Base-by-base conservation (phyloP, 2,113 vertebrate genomes). In the Aramus guarauna region DNA sequence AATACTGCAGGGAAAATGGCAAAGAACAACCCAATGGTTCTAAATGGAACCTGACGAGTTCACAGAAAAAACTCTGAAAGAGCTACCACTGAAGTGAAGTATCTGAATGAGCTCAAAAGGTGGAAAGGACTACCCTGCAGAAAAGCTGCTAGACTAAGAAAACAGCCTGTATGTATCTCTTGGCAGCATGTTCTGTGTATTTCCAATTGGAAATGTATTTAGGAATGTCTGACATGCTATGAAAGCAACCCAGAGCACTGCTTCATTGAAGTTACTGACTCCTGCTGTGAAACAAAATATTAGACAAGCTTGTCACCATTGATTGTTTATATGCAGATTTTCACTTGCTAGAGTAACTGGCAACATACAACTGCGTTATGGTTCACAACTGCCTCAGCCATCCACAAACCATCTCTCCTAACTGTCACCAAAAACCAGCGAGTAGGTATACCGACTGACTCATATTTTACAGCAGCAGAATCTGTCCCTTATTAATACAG, bases 351-450 rank as follows among this genome's bases (percentile, higher is more conserved):
- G 26, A 56, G 53, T 15, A 27, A 85, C 45, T 78, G 15, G 18
- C 47, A 73, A 78, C 17, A 56, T 15, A 45, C 5, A 84, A 59
- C 29, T 53, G 9, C 13, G 15, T 21, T 53, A 78, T 0, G 6
- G 56, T 23, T 94, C 47, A 58, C 24, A 68, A 62, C 27, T 45
- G 13, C 15, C 47, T 62, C 67, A 67, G 24, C 27, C 30, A 80
- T 12, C 10, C 41, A 58, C 2, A 7, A 9, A 43, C 7, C 5
- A 71, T 22, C 34, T 80, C 12, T 62, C 47, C 36, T 75, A 39
- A 67, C 2, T 63, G 27, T 9, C 24, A 63, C 58, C 43, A 30
- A 9, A n/a, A 53, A 26, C 3, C 3, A 43, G 32, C 0, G 0
- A 56, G 36, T 76, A 62, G 13, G 21, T 68, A 11, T 4, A 83